phyloP scores from a whole-genome alignment of 2,113 vertebrate species.

The Oceanodroma tethys region DNA sequence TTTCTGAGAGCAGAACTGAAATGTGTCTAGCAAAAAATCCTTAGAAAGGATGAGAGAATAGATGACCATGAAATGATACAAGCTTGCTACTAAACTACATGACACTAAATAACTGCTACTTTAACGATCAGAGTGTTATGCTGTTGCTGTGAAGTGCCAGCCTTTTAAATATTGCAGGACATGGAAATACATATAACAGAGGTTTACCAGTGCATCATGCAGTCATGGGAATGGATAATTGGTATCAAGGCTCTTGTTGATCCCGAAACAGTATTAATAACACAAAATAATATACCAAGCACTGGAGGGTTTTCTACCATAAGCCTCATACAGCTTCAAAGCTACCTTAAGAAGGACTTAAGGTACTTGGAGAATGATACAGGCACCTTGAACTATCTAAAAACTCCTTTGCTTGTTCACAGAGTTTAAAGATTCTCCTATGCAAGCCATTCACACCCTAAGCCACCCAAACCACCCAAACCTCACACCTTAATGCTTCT shows the following conservation, averaged over 20 bases:
- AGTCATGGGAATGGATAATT: neutral
- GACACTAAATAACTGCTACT: neutral
- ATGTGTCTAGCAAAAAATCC: neutral
- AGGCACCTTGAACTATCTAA: neutral
- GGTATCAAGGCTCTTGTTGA: neutral
- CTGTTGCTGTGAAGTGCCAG: neutral
- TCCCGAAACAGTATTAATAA: neutral
- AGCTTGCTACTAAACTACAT: neutral
- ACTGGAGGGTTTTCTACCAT: neutral
- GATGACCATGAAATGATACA: neutral
- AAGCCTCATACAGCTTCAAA: neutral
- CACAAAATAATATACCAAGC: neutral
- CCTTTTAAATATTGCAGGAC: neutral
- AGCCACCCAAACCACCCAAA: neutral
- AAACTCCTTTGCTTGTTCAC: neutral
- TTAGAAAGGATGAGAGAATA: neutral
- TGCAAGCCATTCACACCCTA: accelerated
- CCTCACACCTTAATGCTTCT: neutral
- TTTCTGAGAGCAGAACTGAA: neutral
- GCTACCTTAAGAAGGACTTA: neutral
- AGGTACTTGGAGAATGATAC: neutral
- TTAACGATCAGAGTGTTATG: neutral
- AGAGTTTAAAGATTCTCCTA: neutral
- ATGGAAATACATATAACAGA: neutral
- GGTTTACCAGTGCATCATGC: neutral